These are phyloP conservation scores for Zaprionus obscuricornis DNA, from an alignment of 2,888 invertebrate species.

Conservation along the genomic window DNA sequence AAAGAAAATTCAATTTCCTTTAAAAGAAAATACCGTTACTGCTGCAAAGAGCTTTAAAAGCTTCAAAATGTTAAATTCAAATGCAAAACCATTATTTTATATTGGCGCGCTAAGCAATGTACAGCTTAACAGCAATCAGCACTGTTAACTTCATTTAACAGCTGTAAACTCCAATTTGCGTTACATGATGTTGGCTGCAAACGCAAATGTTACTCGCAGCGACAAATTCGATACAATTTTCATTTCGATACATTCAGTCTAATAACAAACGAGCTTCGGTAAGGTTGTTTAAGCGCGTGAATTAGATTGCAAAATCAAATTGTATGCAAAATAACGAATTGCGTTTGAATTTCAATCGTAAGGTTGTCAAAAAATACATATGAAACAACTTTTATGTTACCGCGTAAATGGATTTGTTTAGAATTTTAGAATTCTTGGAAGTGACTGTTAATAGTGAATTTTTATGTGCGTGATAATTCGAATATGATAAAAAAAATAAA, in stretches of 20 bases:
- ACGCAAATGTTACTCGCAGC: not conserved
- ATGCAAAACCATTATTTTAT: too few species aligned
- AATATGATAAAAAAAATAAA: too few species aligned
- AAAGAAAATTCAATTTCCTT: too few species aligned
- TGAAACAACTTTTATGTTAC: conserved; percentile 2
- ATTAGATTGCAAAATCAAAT: not conserved
- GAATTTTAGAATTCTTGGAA: not conserved
- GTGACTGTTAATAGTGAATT: too few species aligned
- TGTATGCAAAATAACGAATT: conserved; percentile 30
- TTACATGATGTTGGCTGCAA: conserved; percentile 8
- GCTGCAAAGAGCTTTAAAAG: too few species aligned
- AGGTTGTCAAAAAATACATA: conserved; percentile 7
- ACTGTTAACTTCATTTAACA: not conserved
- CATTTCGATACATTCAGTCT: conserved; percentile 46
- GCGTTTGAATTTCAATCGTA: conserved; percentile 21
- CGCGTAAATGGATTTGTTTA: not conserved
- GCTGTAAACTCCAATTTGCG: conserved; percentile 1
- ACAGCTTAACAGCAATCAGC: too few species aligned
- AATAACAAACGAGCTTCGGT: conserved; percentile 45
- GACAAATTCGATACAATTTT: conserved; percentile 31
- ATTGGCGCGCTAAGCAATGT: too few species aligned
- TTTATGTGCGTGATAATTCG: too few species aligned
- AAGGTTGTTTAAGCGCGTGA: conserved; percentile 32
- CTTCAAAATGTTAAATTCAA: too few species aligned
- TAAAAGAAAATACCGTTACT: too few species aligned